Conservation (phyloP, 2,797 vertebrate species). For the Cheirogaleus major region DNA sequence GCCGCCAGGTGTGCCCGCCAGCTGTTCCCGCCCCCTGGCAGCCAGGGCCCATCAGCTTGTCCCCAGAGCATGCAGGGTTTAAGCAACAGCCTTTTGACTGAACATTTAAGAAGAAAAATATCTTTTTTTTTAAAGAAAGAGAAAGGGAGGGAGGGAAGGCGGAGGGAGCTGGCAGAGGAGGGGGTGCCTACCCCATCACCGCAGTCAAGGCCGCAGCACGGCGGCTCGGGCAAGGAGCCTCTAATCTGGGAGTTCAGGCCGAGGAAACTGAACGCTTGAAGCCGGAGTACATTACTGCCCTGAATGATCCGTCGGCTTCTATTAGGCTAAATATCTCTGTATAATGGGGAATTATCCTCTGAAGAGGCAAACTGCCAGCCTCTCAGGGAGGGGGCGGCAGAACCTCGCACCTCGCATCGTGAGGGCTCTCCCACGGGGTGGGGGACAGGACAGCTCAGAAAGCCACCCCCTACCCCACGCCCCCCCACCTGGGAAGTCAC, state of each 20-base stretch:
- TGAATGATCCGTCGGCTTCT: constrained; percentile 68
- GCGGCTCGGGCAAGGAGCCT: constrained; percentile 50
- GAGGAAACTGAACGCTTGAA: constrained; percentile 75
- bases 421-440: not conserved
- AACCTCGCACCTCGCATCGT: not conserved
- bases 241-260: constrained; percentile 69
- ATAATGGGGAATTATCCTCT: constrained; percentile 71
- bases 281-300: constrained; percentile 57
- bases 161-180: not conserved
- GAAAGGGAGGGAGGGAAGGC: not conserved
- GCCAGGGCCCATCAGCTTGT: constrained; percentile 71
- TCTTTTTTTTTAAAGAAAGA: not conserved
- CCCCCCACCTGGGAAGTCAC: constrained; percentile 39
- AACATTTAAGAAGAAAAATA: constrained; percentile 83
- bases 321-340: constrained; percentile 77
- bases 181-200: constrained; percentile 52
- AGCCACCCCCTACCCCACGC: not conserved
- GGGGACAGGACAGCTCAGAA: not conserved
- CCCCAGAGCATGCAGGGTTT: constrained; percentile 78
- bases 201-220: constrained; percentile 83
- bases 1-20: not conserved
- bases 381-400: constrained; percentile 19
- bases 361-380: constrained; percentile 47
- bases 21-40: constrained; percentile 51
- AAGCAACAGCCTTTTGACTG: constrained; percentile 80